Percentiles rank a stretch among this genome's conserved stretches.
Conservation (phyloP, 2,113 vertebrate species). For the Gopherus flavomarginatus region DNA sequence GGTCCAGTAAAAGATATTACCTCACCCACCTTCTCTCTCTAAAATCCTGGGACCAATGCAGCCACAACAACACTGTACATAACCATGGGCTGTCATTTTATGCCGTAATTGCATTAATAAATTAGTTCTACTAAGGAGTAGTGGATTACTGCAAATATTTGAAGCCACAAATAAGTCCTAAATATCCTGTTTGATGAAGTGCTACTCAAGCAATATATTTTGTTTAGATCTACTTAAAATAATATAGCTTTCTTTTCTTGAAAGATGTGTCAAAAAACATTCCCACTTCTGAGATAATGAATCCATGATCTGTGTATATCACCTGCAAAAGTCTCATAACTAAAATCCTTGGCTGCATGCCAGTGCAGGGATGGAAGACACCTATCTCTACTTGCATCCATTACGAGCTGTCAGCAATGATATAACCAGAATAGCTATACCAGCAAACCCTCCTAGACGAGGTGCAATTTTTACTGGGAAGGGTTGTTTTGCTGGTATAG, state of each 20-base stretch:
- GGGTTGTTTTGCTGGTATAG: background rate
- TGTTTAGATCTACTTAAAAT: background rate
- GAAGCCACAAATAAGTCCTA: background rate
- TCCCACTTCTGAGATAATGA: background rate
- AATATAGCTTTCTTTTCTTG: background rate
- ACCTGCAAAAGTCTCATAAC: background rate
- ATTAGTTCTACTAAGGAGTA: background rate
- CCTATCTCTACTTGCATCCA: slow-evolving; percentile 22
- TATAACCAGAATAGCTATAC: background rate
- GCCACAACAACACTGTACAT: background rate
- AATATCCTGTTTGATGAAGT: background rate
- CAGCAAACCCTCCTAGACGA: slow-evolving; percentile 18
- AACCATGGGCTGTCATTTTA: background rate
- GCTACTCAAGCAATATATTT: background rate
- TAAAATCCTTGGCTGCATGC: background rate
- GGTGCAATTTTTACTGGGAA: background rate
- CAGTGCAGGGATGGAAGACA: background rate
- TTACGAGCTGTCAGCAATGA: background rate
- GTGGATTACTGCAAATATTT: background rate
- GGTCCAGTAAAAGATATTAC: background rate
- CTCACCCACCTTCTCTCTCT: background rate
- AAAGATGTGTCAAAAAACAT: background rate
- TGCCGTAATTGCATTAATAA: background rate
- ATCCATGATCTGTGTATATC: background rate
- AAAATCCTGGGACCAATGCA: background rate